A percentile compares a stretch with the other conserved stretches of the same genome.
Conservation (phyloP, 2,113 vertebrate species). For the Hemibagrus wyckioides region DNA sequence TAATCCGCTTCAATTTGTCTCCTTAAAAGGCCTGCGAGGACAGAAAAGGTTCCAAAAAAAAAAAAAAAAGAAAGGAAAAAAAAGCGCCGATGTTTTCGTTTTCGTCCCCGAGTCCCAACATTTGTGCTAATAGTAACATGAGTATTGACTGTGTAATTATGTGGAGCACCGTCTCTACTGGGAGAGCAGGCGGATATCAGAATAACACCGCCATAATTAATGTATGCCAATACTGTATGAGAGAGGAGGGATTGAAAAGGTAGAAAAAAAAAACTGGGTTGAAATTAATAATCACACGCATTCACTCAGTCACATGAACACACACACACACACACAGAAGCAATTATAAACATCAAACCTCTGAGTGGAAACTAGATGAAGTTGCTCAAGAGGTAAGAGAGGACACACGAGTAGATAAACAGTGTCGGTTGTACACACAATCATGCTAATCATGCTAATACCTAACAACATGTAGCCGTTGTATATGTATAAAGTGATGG, state of each 20-base stretch:
- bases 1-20: slow-evolving; percentile 24
- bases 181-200: slow-evolving; percentile 54
- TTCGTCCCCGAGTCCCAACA: slow-evolving; percentile 11
- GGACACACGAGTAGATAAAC: not conserved
- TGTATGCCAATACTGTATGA: slow-evolving; percentile 56
- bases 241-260: slow-evolving; percentile 40
- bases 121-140: slow-evolving; percentile 55
- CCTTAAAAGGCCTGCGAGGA: slow-evolving; percentile 10
- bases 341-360: slow-evolving; percentile 6
- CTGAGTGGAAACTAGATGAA: not conserved
- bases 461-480: not conserved
- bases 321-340: slow-evolving; percentile 2
- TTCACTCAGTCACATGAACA: not conserved
- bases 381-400: not conserved
- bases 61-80: not conserved
- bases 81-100: not conserved
- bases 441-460: not conserved
- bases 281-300: slow-evolving; percentile 48
- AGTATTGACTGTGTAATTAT: slow-evolving; percentile 61
- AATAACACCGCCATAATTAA: slow-evolving; percentile 63
- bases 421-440: not conserved
- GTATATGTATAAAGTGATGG: not conserved
- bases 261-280: slow-evolving; percentile 22
- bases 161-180: slow-evolving; percentile 52
- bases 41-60: not conserved